Percentiles rank a stretch among this genome's conserved stretches.
These are phyloP conservation scores for Xerus rutilus DNA, from an alignment of 2,797 vertebrate genomes.

Conservation along the genomic window DNA sequence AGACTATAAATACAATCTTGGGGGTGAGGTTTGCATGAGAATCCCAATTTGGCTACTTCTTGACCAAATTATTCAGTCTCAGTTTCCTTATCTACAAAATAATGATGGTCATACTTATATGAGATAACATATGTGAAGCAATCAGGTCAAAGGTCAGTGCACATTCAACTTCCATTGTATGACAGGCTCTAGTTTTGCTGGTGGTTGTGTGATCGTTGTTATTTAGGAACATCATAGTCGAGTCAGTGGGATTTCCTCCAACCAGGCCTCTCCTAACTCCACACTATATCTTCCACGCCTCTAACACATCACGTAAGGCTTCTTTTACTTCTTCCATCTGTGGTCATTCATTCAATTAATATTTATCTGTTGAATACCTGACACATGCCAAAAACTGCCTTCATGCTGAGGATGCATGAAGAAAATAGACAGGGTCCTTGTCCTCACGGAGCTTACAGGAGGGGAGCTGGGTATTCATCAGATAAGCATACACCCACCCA, in stretches of 20 bases:
- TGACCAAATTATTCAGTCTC: neutral
- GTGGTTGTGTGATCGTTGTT: accelerated
- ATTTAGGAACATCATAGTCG: neutral
- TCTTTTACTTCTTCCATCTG: neutral
- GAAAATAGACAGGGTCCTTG: neutral
- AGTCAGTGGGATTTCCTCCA: neutral
- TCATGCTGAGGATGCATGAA: neutral
- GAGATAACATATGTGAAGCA: accelerated
- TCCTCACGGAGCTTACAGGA: neutral
- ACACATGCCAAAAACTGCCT: neutral
- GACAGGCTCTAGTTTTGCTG: accelerated
- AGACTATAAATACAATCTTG: neutral
- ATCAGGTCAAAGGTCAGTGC: neutral
- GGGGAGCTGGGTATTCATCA: neutral
- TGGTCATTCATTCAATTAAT: neutral
- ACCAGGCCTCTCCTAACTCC: neutral
- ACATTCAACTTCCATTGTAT: accelerated
- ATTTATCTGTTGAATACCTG: neutral
- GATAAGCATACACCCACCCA: neutral
- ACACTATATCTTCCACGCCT: neutral
- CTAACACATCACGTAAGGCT: accelerated
- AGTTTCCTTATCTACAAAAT: neutral
- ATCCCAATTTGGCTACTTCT: too few species aligned
- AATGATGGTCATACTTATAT: neutral
- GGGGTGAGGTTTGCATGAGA: accelerated